Evolutionary conservation across 2,888 invertebrate genomes (phyloP).

Genomic region (Oxytorus armatus): DNA sequence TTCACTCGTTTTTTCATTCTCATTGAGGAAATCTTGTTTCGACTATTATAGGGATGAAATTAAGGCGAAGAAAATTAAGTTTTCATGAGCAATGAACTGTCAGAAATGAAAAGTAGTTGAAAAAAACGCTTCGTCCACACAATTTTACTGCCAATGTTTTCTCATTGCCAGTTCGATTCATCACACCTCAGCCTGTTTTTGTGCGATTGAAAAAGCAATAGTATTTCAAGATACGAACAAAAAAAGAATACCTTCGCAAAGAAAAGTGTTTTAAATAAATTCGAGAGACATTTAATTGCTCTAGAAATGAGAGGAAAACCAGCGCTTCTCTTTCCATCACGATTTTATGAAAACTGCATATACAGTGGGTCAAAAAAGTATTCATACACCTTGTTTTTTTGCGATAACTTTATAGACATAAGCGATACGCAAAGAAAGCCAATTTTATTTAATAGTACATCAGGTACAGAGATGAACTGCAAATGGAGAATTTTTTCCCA

Average conservation of each 20-base stretch:
- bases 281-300: neutral
- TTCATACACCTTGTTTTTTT: no score
- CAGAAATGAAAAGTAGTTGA: neutral
- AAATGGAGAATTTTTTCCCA: no score
- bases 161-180: neutral
- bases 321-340: neutral
- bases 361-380: no score
- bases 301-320: constrained; percentile 1
- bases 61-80: no score
- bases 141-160: neutral
- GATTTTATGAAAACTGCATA: neutral
- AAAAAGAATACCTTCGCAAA: neutral
- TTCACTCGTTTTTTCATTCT: no score
- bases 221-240: neutral
- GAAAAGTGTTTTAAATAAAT: neutral
- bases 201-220: neutral
- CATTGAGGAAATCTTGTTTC: no score
- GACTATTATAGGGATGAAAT: no score
- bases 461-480: no score
- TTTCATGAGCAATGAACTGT: neutral
- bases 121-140: neutral
- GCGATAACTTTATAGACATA: no score
- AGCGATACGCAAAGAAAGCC: no score
- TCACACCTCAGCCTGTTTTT: neutral
- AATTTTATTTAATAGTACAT: no score